phyloP scores from a whole-genome alignment of 2,888 invertebrate genomes.

The Torymus texanus region DNA sequence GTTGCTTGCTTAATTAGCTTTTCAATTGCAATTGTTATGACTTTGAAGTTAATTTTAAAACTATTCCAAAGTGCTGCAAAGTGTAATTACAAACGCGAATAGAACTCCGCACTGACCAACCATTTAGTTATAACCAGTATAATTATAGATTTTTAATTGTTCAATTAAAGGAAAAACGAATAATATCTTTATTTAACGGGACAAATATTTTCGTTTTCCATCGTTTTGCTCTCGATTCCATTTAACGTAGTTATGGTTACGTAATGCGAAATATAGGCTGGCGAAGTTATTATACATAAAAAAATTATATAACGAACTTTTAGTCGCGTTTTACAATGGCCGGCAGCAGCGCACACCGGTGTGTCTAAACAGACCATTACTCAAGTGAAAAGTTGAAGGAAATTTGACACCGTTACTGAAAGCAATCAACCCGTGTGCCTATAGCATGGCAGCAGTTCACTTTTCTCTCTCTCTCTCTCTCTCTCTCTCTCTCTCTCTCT shows the following conservation, averaged over 20 bases:
- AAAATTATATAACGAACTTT: conserved; percentile 33
- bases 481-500: no score
- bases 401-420: conserved; percentile 40
- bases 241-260: background rate
- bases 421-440: conserved; percentile 11
- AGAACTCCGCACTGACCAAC: no score
- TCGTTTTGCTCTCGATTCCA: background rate
- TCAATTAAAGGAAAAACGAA: conserved; percentile 3
- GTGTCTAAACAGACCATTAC: conserved; percentile 32
- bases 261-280: conserved; percentile 1
- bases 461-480: no score
- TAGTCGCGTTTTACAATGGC: conserved; percentile 13
- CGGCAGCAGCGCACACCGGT: no score
- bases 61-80: no score
- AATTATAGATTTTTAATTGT: no score
- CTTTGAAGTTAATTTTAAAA: no score
- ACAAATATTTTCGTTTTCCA: conserved; percentile 14
- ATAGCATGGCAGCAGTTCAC: no score
- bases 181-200: background rate
- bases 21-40: no score
- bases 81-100: no score
- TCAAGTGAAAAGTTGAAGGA: conserved; percentile 35
- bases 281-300: conserved; percentile 36
- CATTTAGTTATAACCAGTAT: no score
- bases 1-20: no score